A percentile compares a stretch with the other conserved stretches of the same genome.
Conservation (phyloP, 2,113 vertebrate genomes). For the Anthoscopus minutus region DNA sequence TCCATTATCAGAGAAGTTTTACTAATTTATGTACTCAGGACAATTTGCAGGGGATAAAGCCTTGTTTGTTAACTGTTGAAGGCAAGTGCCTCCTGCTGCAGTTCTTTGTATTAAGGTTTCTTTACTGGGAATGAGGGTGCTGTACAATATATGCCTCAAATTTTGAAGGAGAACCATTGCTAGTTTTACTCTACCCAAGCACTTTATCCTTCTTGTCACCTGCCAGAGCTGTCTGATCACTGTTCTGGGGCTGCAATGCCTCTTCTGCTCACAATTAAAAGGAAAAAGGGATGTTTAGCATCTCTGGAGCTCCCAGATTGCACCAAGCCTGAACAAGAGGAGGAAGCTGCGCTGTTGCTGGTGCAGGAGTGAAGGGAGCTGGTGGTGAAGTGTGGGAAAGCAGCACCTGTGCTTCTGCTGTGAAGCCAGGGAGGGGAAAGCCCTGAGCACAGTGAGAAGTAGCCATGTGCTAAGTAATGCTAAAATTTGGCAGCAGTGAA, state of each 20-base stretch:
- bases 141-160: rapidly evolving
- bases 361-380: background rate
- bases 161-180: background rate
- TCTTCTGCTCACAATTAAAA: background rate
- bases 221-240: background rate
- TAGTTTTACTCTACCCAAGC: background rate
- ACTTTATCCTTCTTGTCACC: background rate
- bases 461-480: background rate
- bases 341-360: rapidly evolving
- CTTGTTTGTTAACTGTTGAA: background rate
- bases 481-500: background rate
- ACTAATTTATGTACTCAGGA: background rate
- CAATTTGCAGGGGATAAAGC: background rate
- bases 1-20: background rate
- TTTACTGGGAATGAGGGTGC: background rate
- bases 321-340: background rate
- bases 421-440: background rate
- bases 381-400: background rate
- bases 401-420: background rate
- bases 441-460: background rate
- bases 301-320: background rate
- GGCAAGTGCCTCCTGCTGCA: background rate
- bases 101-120: background rate
- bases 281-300: background rate
- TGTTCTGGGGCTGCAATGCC: rapidly evolving